Evolutionary conservation across 2,797 vertebrate species (phyloP), one percentile per base, ranked within the genome.

Genomic region (Xiphophorus birchmanni): DNA sequence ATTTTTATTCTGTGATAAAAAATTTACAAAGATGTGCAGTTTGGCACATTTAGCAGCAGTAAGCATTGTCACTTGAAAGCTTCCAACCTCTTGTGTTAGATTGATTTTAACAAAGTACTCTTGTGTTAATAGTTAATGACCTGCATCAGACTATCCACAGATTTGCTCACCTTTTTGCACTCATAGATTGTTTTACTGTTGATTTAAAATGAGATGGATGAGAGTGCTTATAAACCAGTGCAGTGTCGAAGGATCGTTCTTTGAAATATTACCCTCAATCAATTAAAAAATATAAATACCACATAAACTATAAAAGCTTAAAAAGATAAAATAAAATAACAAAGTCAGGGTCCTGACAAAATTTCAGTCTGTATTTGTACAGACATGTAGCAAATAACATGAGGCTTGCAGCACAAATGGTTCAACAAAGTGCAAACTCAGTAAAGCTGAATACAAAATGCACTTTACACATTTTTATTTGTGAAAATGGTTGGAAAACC

Each of bases 201-300:
- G 65, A 74, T 40, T 65, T 65, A n/a, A 67, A 74, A 75, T 74
- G 45, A 80, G 73, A 37, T 52, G 10, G 56, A 26, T 32, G 47
- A 40, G 35, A 12, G 35, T 67, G 32, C 60, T 74, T 48, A 42
- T 52, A 44, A 52, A 65, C 74, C 15, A 54, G 45, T 29, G 12
- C 11, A 40, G 13, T 65, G 56, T 52, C 67, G 26, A 17, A n/a
- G 18, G 54, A 42, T 21, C 21, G 5, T 54, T 73, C 56, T 23
- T 35, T 74, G 78, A 79, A 58, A 63, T 5, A 4, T 0, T 47
- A 44, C 63, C 35, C 26, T 21, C 32, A 44, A 48, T 15, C 15
- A 48, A 48, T 48, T 17, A 48, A 48, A 48, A 48, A 48, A 17
- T 48, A 9, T 48, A 17, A 48, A 48, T 23, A 23, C 50, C 18